Evolutionary conservation across 2,797 vertebrate genomes (phyloP).

Genomic region (Anniella stebbinsi): DNA sequence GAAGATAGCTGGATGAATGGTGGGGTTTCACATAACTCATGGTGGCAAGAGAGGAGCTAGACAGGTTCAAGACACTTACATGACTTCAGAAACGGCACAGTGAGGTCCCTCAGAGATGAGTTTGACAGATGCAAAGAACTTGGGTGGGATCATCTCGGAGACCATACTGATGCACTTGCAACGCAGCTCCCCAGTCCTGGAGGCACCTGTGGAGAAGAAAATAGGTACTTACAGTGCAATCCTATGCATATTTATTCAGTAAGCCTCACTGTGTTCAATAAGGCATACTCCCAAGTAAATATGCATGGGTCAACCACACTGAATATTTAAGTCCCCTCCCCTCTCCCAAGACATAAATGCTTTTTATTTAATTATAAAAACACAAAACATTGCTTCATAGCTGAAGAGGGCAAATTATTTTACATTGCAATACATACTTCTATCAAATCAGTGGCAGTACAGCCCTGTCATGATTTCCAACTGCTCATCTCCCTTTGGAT

Average conservation of each 20-base stretch:
- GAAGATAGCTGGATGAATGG: neutral
- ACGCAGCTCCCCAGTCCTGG: conserved; percentile 64
- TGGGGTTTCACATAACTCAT: neutral
- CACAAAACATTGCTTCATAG: neutral
- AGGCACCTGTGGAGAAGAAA: neutral
- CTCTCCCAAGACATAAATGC: neutral
- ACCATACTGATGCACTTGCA: conserved; percentile 66
- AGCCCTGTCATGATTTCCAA: neutral
- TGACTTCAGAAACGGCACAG: conserved; percentile 62
- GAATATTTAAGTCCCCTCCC: neutral
- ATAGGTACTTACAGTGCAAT: neutral
- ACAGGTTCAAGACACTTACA: conserved; percentile 68
- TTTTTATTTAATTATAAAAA: neutral
- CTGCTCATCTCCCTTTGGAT: neutral
- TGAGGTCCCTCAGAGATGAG: conserved; percentile 62
- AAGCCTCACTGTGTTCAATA: neutral
- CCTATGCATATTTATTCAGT: neutral
- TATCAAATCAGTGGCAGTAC: neutral
- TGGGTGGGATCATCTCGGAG: conserved; percentile 5
- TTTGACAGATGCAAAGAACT: conserved; percentile 44
- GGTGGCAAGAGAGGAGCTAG: conserved; percentile 16
- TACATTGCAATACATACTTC: neutral
- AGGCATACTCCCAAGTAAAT: neutral
- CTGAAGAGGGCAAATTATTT: neutral
- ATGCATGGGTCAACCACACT: no score